Percentiles rank a stretch among this genome's conserved stretches.
These are phyloP conservation scores for Melinopterus prodromus DNA, from an alignment of 2,888 invertebrate genomes.

Conservation along the genomic window DNA sequence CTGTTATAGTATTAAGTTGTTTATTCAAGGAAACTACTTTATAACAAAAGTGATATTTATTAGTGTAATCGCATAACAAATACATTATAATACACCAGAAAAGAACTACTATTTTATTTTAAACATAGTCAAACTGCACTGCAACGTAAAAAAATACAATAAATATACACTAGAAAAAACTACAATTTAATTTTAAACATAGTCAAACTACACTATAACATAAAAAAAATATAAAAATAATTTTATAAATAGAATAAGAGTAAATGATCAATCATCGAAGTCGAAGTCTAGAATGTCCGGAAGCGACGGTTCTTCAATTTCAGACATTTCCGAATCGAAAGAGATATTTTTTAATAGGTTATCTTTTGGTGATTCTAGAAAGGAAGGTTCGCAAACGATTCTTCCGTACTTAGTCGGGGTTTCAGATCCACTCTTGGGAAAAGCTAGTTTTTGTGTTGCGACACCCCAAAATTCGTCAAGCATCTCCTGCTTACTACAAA, in stretches of 20 bases:
- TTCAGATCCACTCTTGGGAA: neutral
- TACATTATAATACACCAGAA: neutral
- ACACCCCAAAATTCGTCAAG: conserved; percentile 42
- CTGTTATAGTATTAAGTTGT: neutral
- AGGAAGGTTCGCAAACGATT: neutral
- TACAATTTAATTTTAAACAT: neutral
- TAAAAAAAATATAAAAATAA: neutral
- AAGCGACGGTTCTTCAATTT: neutral
- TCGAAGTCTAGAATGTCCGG: neutral
- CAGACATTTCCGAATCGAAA: neutral
- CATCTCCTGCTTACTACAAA: conserved; percentile 42
- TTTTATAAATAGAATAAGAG: neutral
- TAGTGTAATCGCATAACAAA: neutral
- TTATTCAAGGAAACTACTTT: neutral
- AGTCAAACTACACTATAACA: neutral
- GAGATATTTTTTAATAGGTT: neutral
- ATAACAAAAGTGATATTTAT: neutral
- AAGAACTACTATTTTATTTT: neutral
- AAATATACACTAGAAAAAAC: neutral
- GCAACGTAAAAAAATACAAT: neutral
- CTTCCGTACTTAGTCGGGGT: neutral
- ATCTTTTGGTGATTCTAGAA: neutral
- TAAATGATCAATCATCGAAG: neutral
- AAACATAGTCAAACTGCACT: neutral
- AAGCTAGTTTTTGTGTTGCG: neutral